Percentiles rank a stretch among this genome's conserved stretches.
Evolutionary conservation across 2,797 vertebrate species (phyloP).

Genomic region (Lates japonicus): DNA sequence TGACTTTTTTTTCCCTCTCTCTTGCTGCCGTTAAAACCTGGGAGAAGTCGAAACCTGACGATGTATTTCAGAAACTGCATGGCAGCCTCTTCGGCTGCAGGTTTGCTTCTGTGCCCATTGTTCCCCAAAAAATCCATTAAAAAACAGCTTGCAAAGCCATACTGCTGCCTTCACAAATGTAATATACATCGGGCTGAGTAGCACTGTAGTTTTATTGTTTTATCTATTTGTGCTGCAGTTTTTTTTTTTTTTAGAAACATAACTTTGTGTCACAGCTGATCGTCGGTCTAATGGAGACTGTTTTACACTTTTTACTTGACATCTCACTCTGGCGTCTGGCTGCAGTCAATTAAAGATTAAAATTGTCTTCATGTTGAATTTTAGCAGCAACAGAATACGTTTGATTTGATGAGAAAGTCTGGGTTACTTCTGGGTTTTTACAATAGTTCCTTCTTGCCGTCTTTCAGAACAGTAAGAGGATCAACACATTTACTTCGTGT

Average conservation of each 20-base stretch:
- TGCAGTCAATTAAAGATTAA: neutral
- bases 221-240: conserved; percentile 40
- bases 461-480: conserved; percentile 1
- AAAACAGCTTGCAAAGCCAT: conserved; percentile 68
- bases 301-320: neutral
- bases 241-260: conserved; percentile 20
- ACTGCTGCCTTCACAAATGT: conserved; percentile 60
- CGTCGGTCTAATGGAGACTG: conserved; percentile 29
- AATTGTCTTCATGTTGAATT: neutral
- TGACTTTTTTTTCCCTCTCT: conserved; percentile 34
- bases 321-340: neutral
- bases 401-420: neutral
- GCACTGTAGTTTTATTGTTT: conserved; percentile 50
- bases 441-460: neutral
- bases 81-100: conserved; percentile 63
- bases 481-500: conserved; percentile 8
- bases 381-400: neutral
- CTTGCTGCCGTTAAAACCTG: conserved; percentile 49
- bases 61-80: conserved; percentile 63
- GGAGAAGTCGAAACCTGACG: conserved; percentile 60
- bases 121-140: conserved; percentile 71
- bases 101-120: conserved; percentile 63
- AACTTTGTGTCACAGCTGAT: conserved; percentile 39
- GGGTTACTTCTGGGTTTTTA: neutral
- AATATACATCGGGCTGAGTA: conserved; percentile 61